Percentiles rank a stretch among this genome's conserved stretches.
Evolutionary conservation across 2,888 invertebrate genomes (phyloP).

Genomic region (Macropis europaea): DNA sequence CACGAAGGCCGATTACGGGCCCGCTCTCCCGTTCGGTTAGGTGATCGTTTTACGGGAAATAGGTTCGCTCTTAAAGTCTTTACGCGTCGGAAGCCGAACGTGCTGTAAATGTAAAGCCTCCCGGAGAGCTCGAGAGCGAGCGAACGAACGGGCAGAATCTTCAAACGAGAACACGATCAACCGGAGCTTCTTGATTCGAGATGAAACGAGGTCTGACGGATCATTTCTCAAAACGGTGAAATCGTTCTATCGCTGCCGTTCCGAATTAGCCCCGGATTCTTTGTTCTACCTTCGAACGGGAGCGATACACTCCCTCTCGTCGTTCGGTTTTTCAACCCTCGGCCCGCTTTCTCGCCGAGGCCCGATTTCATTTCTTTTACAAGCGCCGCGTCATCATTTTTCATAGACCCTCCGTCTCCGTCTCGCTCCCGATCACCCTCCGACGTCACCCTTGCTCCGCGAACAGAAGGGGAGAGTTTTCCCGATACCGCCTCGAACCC

Average conservation of each 20-base stretch:
- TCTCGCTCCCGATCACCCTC: conserved; percentile 21
- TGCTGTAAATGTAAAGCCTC: conserved; percentile 41
- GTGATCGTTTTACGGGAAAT: conserved; percentile 60
- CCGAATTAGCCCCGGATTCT: conserved; percentile 57
- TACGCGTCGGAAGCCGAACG: conserved; percentile 8
- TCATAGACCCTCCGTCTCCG: conserved; percentile 71
- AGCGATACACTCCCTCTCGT: conserved; percentile 36
- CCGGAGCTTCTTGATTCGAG: background rate
- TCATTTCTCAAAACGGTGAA: conserved; percentile 47
- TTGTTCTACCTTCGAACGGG: conserved; percentile 40
- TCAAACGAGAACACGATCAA: conserved; percentile 7
- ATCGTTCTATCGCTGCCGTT: conserved; percentile 52
- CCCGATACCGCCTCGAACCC: conserved; percentile 52
- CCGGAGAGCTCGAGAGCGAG: background rate
- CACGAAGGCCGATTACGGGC: conserved; percentile 74
- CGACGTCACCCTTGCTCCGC: conserved; percentile 29
- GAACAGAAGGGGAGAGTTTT: conserved; percentile 57
- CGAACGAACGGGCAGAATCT: conserved; percentile 6
- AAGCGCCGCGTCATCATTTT: conserved; percentile 79
- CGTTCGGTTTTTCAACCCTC: conserved; percentile 59
- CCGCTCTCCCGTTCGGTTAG: conserved; percentile 43
- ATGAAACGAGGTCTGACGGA: background rate
- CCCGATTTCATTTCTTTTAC: conserved; percentile 78
- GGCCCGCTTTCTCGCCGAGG: conserved; percentile 55
- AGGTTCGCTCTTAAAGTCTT: conserved; percentile 37